Evolutionary conservation across 2,888 invertebrate species (phyloP).

Genomic region (Cylindroiulus punctatus): DNA sequence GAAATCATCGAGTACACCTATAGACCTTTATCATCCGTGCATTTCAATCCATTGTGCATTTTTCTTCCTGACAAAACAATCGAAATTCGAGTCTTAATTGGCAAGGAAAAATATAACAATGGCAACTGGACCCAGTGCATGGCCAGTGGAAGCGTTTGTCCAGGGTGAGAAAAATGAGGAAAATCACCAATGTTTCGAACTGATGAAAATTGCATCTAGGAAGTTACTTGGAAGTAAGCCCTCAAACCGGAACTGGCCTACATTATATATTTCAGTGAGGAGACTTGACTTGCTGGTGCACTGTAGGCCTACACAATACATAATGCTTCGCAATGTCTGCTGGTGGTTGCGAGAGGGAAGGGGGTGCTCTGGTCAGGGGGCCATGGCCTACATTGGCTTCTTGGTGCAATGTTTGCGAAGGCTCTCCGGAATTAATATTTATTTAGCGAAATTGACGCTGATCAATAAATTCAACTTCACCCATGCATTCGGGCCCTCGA

Average conservation of each 20-base stretch:
- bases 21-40: background rate
- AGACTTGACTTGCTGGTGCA: too few relatives aligned
- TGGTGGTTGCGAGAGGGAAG: background rate
- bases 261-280: background rate
- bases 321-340: too few relatives aligned
- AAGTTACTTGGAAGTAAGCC: background rate
- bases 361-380: background rate
- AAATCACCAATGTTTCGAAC: too few relatives aligned
- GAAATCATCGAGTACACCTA: background rate
- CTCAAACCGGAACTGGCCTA: background rate
- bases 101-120: background rate
- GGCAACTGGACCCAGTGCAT: too few relatives aligned
- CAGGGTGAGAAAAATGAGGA: too few relatives aligned
- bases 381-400: background rate
- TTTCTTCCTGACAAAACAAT: background rate
- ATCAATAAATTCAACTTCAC: background rate
- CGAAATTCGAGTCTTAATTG: background rate
- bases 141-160: too few relatives aligned
- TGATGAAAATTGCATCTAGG: background rate
- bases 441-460: slow-evolving; percentile 3
- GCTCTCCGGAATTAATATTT: slow-evolving; percentile 11
- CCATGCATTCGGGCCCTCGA: background rate
- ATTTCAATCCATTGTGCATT: background rate
- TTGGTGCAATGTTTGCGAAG: slow-evolving; percentile 15
- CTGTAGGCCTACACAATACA: too few relatives aligned